Base-by-base conservation (phyloP, 2,797 vertebrate genomes). In the Coregonus suidteri region DNA sequence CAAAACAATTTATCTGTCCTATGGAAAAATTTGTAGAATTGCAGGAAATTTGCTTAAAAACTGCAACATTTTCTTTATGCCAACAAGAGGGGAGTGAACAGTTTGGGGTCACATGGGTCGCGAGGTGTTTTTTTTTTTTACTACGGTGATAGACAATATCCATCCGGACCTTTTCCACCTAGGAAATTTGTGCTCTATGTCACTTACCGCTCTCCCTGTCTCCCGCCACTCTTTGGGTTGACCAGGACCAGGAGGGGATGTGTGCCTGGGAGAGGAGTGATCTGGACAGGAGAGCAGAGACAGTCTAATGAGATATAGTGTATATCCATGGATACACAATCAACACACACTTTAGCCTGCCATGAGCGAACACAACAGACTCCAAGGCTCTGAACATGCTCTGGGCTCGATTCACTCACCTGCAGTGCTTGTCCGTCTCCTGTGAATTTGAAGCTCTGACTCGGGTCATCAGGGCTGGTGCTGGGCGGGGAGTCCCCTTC, bases 151-250 rank as follows among this genome's bases (percentile, higher is more conserved):
- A 47, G 41, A 47, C 41, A 47, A 47, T 13, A 47, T 47, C 9
- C 3, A 9, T 13, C 9, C 9, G 41, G 41, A 13, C 41, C 9
- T 47, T 47, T 47, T 1, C 9, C 41, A 47, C 41, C 41, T 47
- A 47, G 41, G 41, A 47, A 47, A 47, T 47, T 0, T 47, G 9
- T 47, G 2, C 56, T 7, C 56, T 59, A 18, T 16, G 56, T 18
- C 56, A 65, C 92, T 84, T 91, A 99, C 97, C 96, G 89, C 90
- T 98, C 96, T 77, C 97, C 97, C 91, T 99, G 97, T 82, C 96
- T 93, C 67, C 97, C 97, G 83, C 97, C 97, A 0, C 97, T 99
- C 89, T 96, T 99, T 70, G 96, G 97, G 85, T 99, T 99, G 87
- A 99, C 97, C 74, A 99, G 92, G 75, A 99, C 96, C 71, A 99